Conservation (phyloP, 1,140 invertebrate species). For the Drosophila burlai region DNA sequence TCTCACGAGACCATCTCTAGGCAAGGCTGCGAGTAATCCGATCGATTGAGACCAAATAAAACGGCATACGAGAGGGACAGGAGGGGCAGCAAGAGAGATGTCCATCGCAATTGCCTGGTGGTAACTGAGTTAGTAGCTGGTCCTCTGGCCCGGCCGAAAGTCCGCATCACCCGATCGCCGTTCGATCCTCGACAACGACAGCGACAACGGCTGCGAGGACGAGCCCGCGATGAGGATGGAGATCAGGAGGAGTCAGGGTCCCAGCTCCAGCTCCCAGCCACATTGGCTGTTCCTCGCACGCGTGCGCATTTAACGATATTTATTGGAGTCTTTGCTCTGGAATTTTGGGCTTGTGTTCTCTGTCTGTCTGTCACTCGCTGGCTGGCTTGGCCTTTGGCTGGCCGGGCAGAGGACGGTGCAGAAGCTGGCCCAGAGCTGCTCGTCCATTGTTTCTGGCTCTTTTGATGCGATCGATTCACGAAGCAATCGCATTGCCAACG, state of each 20-base stretch:
- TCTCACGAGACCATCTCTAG: slow-evolving; percentile 32
- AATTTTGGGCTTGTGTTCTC: slow-evolving; percentile 81
- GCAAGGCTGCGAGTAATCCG: background rate
- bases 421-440: slow-evolving; percentile 26
- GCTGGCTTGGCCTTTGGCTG: slow-evolving; percentile 28
- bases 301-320: slow-evolving; percentile 84
- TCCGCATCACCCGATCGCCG: slow-evolving; percentile 25
- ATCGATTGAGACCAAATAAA: slow-evolving; percentile 52
- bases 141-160: slow-evolving; percentile 33
- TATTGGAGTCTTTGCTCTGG: slow-evolving; percentile 80
- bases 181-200: slow-evolving; percentile 37
- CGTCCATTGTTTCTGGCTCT: slow-evolving; percentile 65
- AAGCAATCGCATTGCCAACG: slow-evolving; percentile 61
- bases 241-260: slow-evolving; percentile 23
- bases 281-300: slow-evolving; percentile 66
- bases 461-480: slow-evolving; percentile 77
- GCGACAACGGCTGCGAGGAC: slow-evolving; percentile 32
- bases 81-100: slow-evolving; percentile 59
- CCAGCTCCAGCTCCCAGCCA: slow-evolving; percentile 7
- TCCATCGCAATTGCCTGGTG: slow-evolving; percentile 75
- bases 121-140: slow-evolving; percentile 80
- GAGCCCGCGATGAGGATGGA: slow-evolving; percentile 17
- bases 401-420: slow-evolving; percentile 25
- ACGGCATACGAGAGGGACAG: background rate
- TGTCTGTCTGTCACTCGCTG: slow-evolving; percentile 77